Evolutionary conservation across 2,888 invertebrate species (phyloP), one percentile per base, ranked within the genome.

Genomic region (Drosophila subquinaria): DNA sequence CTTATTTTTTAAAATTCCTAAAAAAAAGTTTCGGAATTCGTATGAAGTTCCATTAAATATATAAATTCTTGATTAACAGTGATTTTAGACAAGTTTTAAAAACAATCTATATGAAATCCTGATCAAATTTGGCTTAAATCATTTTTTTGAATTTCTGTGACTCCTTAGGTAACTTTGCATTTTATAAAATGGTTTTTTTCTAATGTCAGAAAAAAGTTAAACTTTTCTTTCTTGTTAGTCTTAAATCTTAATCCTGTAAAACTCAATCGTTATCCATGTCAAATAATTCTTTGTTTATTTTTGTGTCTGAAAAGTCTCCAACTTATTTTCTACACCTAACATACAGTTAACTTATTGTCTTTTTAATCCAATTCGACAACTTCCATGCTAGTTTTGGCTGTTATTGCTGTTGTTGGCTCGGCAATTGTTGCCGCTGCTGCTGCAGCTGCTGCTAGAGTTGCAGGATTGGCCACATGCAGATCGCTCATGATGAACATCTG

Each of bases 401-500:
- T 35, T 23, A 59, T n/a, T 13, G 38, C 30, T 23, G 55, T 15
- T 15, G 61, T 13, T 57, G 55, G 55, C 10, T 79, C 81, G 10
- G 55, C 11, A 35, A 56, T 52, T 35, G 62, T 63, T 38, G 66
- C 9, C 4, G 47, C 15, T 4, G 38, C 15, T 35, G 62, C 61
- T 38, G 66, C 9, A 33, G 66, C 8, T 6, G 47, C 15, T 8
- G 47, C 13, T 1, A 38, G 11, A 10, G 11, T 47, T 27, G 27
- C 27, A 5, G 57, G 4, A 20, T 20, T 64, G 4, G 20, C 10
- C 11, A 64, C 63, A 66, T 89, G 88, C 11, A 92, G 76, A 53
- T 92, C 92, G 8, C 89, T 86, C 90, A 93, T 90, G 15, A 92
- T 91, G 68, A 96, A 96, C 95, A 96, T 95, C 79, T 96, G 95